These are phyloP conservation scores for Rhizomys pruinosus DNA, from an alignment of 2,113 vertebrate genomes.

Conservation along the genomic window DNA sequence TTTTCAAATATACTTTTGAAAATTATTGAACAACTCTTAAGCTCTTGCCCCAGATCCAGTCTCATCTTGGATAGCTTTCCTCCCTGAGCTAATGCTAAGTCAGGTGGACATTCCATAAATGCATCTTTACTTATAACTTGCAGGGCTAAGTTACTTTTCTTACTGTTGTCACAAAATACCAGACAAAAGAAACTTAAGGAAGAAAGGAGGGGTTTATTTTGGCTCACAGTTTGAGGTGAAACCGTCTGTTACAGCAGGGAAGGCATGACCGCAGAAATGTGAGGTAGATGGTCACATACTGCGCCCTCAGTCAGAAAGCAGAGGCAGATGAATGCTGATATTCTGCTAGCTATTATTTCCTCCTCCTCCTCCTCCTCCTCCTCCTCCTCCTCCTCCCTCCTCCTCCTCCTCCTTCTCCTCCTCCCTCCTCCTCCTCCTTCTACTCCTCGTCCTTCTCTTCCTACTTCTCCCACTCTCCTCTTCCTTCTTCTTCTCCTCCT, in stretches of 20 bases:
- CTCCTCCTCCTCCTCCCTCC: no score
- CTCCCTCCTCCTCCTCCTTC: no score
- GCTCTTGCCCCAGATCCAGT: background rate
- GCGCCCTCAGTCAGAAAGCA: background rate
- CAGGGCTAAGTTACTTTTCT: background rate
- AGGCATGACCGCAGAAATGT: background rate
- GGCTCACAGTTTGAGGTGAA: background rate
- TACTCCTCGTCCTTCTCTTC: no score
- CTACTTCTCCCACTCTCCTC: no score
- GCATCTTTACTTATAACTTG: background rate
- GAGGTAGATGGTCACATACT: accelerated
- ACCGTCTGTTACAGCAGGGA: no score
- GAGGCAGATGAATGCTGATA: background rate
- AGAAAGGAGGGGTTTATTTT: background rate
- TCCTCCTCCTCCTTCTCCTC: no score
- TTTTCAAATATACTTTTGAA: constrained; percentile 13
- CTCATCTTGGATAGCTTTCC: background rate
- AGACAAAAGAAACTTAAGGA: background rate
- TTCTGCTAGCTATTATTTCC: background rate
- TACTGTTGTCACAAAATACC: background rate
- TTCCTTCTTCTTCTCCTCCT: no score
- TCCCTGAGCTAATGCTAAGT: background rate
- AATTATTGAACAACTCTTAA: background rate
- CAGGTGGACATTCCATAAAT: background rate
- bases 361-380: background rate